A percentile compares a stretch with the other conserved stretches of the same genome.
Evolutionary conservation across 35 echinoderm and acorn worm genomes (phyloP).

Genomic region (Hemicentrotus pulcherrimus): DNA sequence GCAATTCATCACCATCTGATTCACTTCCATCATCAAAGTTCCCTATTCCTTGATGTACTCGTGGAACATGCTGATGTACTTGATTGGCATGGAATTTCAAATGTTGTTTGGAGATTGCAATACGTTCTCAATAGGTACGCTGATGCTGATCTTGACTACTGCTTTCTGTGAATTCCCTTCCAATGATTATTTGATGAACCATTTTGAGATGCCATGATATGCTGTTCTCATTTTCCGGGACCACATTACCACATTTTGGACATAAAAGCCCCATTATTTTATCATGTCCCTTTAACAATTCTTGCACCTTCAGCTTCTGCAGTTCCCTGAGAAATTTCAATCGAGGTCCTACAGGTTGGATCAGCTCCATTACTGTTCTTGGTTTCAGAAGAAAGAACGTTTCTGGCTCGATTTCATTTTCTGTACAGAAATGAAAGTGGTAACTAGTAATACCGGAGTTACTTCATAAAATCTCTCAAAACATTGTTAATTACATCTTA

Average conservation of each 20-base stretch:
- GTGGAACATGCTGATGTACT: constrained; percentile 15
- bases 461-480: constrained; percentile 29
- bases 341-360: constrained; percentile 47
- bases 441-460: background rate
- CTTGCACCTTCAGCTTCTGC: constrained; percentile 39
- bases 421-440: constrained; percentile 32
- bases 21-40: constrained; percentile 47
- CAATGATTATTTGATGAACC: constrained; percentile 11
- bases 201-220: constrained; percentile 42
- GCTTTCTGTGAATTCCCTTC: constrained; percentile 24
- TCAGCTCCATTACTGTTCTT: constrained; percentile 25
- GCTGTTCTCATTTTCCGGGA: constrained; percentile 36
- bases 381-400: constrained; percentile 30
- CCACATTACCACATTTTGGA: constrained; percentile 44
- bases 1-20: constrained; percentile 45
- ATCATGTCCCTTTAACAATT: background rate
- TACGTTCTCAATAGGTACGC: constrained; percentile 8
- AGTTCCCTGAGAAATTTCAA: constrained; percentile 31
- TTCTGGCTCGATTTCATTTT: constrained; percentile 29
- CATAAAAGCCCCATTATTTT: constrained; percentile 34
- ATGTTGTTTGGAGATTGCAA: constrained; percentile 32
- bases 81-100: constrained; percentile 4
- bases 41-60: constrained; percentile 35
- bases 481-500: background rate
- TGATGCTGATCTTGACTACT: constrained; percentile 3